Percentiles rank a stretch among this genome's conserved stretches.
Evolutionary conservation across 2,113 vertebrate genomes (phyloP).

Genomic region (Platysternon megacephalum): DNA sequence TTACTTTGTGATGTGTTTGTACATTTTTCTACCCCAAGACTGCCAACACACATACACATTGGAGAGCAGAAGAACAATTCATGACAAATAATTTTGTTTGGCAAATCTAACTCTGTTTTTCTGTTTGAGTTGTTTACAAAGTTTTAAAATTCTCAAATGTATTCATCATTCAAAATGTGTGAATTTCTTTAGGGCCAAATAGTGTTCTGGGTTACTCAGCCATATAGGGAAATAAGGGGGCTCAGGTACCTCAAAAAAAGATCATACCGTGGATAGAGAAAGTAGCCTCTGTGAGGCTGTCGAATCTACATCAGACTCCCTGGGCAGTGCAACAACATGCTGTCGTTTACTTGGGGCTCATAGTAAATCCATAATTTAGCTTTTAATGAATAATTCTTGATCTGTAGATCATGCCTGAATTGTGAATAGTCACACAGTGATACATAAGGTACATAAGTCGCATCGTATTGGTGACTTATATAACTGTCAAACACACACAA

Average conservation of each 20-base stretch:
- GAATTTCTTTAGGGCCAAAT: not conserved
- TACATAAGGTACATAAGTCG: not conserved
- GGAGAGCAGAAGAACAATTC: not conserved
- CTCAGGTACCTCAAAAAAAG: not conserved
- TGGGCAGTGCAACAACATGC: not conserved
- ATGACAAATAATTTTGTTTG: not conserved
- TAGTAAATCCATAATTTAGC: not conserved
- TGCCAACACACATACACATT: not conserved
- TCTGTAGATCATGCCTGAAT: not conserved
- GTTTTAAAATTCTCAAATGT: not conserved
- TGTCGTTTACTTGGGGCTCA: not conserved
- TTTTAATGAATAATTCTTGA: not conserved
- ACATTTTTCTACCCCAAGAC: not conserved
- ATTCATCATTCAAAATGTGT: not conserved
- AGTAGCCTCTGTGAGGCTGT: not conserved
- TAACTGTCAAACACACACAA: not conserved
- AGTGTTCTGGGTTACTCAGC: not conserved
- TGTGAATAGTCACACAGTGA: not conserved
- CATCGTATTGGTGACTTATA: not conserved
- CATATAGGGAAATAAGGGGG: not conserved
- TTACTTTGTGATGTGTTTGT: not conserved
- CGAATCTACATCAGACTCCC: not conserved
- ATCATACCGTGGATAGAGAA: not conserved
- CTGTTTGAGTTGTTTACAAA: not conserved
- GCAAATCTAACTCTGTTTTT: fast-evolving